These are phyloP conservation scores for Drosophila kanapiae DNA, from an alignment of 1,140 invertebrate genomes.

Conservation along the genomic window DNA sequence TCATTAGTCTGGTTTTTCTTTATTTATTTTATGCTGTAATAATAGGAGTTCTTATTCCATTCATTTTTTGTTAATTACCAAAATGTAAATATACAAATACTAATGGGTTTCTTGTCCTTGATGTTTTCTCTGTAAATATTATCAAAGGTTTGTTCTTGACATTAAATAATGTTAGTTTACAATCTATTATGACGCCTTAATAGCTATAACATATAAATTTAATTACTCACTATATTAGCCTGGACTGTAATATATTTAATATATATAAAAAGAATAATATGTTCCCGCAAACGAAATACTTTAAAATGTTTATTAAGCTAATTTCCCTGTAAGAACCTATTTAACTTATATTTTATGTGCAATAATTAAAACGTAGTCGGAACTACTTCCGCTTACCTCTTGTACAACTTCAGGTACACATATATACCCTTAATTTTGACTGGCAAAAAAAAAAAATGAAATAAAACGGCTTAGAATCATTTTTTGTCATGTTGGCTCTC, in stretches of 20 bases:
- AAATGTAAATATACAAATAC: background rate
- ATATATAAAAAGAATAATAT: too few relatives aligned
- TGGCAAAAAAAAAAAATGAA: slow-evolving; percentile 35
- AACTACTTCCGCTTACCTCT: background rate
- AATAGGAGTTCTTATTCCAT: background rate
- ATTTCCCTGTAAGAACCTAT: too few relatives aligned
- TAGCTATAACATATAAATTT: too few relatives aligned
- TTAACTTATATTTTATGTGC: background rate
- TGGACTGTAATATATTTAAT: background rate
- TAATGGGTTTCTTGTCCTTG: background rate
- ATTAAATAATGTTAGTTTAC: too few relatives aligned
- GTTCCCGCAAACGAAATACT: background rate
- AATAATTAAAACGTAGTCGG: background rate
- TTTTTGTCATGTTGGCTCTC: slow-evolving; percentile 33
- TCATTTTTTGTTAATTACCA: background rate
- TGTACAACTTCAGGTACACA: background rate
- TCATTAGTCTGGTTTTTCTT: slow-evolving; percentile 2
- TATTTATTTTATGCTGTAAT: background rate
- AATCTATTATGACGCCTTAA: too few relatives aligned
- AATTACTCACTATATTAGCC: too few relatives aligned
- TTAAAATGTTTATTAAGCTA: background rate
- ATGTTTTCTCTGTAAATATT: background rate
- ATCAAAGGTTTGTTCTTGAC: too few relatives aligned
- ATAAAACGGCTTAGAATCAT: slow-evolving; percentile 38
- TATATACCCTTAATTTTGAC: slow-evolving; percentile 29